Percentiles rank a stretch among this genome's conserved stretches.
Conservation (phyloP, 1,140 invertebrate species). For the Coboldia fuscipes region DNA sequence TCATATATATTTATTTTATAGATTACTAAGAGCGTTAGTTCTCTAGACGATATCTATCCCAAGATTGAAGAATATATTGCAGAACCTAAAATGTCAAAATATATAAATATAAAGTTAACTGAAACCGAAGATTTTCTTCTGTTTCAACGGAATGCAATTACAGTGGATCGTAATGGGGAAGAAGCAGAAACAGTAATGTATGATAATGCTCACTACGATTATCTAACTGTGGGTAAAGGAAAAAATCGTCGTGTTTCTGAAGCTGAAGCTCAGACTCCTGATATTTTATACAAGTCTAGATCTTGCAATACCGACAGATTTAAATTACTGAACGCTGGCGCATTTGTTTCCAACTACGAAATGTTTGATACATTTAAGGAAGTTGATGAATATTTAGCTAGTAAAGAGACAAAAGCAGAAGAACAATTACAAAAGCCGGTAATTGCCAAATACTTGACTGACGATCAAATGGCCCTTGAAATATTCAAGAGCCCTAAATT, state of each 20-base stretch:
- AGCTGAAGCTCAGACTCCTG: conserved; percentile 41
- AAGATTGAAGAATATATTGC: conserved; percentile 4
- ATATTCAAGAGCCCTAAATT: conserved; percentile 27
- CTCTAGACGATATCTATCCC: not conserved
- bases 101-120: conserved; percentile 31
- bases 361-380: conserved; percentile 41
- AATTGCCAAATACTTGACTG: conserved; percentile 15
- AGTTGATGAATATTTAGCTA: conserved; percentile 16
- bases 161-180: conserved; percentile 29
- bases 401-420: conserved; percentile 22
- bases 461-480: no score
- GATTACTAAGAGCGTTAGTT: not conserved
- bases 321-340: conserved; percentile 27
- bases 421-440: conserved; percentile 9
- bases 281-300: conserved; percentile 30
- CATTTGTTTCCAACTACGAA: conserved; percentile 48
- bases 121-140: conserved; percentile 42
- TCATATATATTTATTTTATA: no score
- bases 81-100: conserved; percentile 8
- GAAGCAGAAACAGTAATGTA: conserved; percentile 29
- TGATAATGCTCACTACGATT: conserved; percentile 40
- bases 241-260: conserved; percentile 33
- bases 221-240: conserved; percentile 34
- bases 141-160: conserved; percentile 37
- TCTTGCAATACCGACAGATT: conserved; percentile 30